Evolutionary conservation across 1,140 invertebrate genomes (phyloP).

Genomic region (Wiebesia pumilae): DNA sequence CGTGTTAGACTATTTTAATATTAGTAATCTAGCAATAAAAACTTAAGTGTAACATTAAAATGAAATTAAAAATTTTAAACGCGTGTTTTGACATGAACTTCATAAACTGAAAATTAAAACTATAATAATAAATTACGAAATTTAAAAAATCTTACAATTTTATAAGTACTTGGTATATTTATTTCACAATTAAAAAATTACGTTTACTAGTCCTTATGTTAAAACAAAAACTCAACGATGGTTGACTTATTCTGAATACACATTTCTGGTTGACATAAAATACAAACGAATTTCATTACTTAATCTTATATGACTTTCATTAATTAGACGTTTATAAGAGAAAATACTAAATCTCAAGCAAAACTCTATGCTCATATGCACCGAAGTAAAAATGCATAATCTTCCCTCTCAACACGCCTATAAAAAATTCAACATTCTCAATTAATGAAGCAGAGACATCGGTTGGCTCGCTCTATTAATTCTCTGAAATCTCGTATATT

Average conservation of each 20-base stretch:
- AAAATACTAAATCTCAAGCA: background rate
- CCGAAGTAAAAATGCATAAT: background rate
- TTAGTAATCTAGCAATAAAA: too few species aligned
- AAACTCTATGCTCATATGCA: too few species aligned
- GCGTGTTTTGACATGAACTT: too few species aligned
- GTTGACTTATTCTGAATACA: background rate
- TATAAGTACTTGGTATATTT: background rate
- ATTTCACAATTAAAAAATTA: background rate
- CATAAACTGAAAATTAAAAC: too few species aligned
- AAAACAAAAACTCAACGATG: background rate
- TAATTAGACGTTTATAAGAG: background rate
- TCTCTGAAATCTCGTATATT: slow-evolving; percentile 7
- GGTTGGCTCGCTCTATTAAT: slow-evolving; percentile 33
- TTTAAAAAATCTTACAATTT: too few species aligned
- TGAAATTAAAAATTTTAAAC: too few species aligned
- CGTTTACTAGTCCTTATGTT: background rate
- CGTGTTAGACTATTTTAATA: too few species aligned
- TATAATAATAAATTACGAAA: too few species aligned
- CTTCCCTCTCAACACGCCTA: background rate
- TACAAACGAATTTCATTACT: background rate
- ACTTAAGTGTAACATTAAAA: too few species aligned
- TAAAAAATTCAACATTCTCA: slow-evolving; percentile 37
- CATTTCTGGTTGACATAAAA: background rate
- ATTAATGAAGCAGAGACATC: background rate
- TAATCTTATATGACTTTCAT: background rate